These are phyloP conservation scores for Bettongia penicillata DNA, from an alignment of 2,113 vertebrate species.

Conservation along the genomic window DNA sequence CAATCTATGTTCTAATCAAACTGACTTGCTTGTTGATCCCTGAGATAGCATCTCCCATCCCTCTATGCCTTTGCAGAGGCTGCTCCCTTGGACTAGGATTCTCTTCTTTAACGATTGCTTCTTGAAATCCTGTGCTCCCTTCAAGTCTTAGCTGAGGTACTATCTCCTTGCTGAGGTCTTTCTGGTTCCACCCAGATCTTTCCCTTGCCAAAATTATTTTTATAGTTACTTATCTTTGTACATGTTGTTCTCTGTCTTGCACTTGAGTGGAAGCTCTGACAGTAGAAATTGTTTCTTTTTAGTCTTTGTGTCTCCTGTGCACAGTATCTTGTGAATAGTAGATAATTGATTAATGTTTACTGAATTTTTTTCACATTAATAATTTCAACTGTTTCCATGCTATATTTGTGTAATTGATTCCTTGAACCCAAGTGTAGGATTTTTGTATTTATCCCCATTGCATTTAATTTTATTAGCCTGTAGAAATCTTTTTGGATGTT, in stretches of 20 bases:
- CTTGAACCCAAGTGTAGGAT: not conserved
- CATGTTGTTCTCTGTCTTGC: not conserved
- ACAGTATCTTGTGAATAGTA: not conserved
- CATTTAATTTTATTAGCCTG: not conserved
- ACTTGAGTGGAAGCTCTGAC: not conserved
- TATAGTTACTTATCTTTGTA: not conserved
- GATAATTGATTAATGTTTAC: not conserved
- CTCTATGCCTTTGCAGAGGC: not conserved
- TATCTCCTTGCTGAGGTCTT: not conserved
- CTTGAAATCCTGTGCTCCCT: not conserved
- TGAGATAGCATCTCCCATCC: not conserved
- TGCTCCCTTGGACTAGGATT: not conserved
- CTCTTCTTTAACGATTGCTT: not conserved
- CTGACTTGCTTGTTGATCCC: not conserved
- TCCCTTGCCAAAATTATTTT: not conserved
- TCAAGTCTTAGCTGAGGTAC: not conserved
- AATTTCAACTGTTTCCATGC: not conserved
- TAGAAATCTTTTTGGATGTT: not conserved
- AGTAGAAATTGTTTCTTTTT: not conserved
- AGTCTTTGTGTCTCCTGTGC: not conserved
- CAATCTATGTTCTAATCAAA: not conserved
- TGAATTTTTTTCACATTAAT: not conserved
- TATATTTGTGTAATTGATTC: not conserved
- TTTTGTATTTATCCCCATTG: not conserved
- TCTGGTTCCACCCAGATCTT: not conserved